Base-by-base conservation (phyloP, 2,113 vertebrate species). In the Pygoscelis adeliae region DNA sequence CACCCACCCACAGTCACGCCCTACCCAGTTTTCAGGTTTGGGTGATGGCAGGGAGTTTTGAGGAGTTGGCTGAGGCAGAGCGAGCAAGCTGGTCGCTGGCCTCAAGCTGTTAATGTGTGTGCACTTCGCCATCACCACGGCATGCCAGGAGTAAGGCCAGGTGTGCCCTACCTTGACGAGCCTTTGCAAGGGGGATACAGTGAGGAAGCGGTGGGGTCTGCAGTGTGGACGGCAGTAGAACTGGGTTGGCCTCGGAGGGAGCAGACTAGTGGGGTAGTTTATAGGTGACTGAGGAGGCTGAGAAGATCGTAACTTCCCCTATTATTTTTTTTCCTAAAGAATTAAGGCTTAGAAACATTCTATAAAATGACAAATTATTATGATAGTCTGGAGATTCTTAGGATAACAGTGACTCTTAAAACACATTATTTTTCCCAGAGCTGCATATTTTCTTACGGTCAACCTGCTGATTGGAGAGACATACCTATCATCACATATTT, bases 91-190 rank as follows among this genome's bases (percentile, higher is more conserved):
- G 32, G 32, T 42, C 55, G 11, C 34, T 32, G 49, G 9, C 29
- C 38, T 88, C 21, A 22, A 55, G 71, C 38, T 55, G 18, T 61
- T 13, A 5, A 42, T 19, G 15, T 47, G n/a, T 29, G 21, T 21
- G 18, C 40, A 12, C 32, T 67, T 70, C 34, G 22, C 0, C 4
- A 18, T 65, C 36, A 32, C 46, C 16, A 3, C 1, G 2, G 38
- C 12, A 11, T 47, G 26, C n/a, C 62, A 44, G 38, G 30, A 47
- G 44, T 11, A 15, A 73, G 84, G 49, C 23, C 15, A 12, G 14
- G 17, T 9, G 23, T 10, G 8, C 25, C 26, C 19, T 40, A 4
- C 27, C 26, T 50, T 27, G 29, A 44, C 49, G 11, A 78, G 9
- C 50, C 5, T 61, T 20, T 61, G 46, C 40, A 55, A 26, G 63